Evolutionary conservation across 2,797 vertebrate genomes (phyloP), one percentile per base, ranked within the genome.

Genomic region (Phaenicophaeus curvirostris): DNA sequence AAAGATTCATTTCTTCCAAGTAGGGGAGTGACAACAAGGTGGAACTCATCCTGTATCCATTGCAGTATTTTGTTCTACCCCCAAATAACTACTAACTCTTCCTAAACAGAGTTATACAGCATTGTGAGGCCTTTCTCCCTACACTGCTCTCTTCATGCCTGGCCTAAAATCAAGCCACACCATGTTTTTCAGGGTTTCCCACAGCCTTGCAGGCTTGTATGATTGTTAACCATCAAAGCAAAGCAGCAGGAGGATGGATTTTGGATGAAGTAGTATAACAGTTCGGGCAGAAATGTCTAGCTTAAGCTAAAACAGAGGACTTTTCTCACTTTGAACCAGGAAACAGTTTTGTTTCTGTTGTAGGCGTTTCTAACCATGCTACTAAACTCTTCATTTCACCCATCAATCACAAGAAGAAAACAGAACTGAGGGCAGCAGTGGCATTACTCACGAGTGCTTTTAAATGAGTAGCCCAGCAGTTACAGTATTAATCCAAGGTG

Each of bases 1-100:
- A 90, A 89, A 90, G 50, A 82, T 95, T 77, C 85, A 46, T 88
- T 91, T 88, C 39, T 54, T 88, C 68, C 72, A 90, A 74, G 65
- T 31, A 89, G 12, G 21, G 55, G 27, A 89, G 68, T 66, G 68
- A 76, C 71, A 92, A n/a, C 1, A 1, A 80, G 41, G 17, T 78
- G 72, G 58, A 94, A 89, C 42, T 87, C 30, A 57, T 87, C 44
- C 59, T 71, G 31, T 59, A 65, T 85, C 13, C 39, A 37, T 13
- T 80, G 65, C 66, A 80, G 33, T 76, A 66, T 73, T 90, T 75
- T 79, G 3, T 91, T 86, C 31, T 90, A 39, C 8, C 11, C 31
- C 17, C 33, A 78, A 69, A 57, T 44, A 82, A 82, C 20, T 53
- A 28, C 31, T 67, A 78, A 65, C 13, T 86, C 69, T 78, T 86